Conservation (phyloP, 2,888 invertebrate species). For the Portevinia maculata region DNA sequence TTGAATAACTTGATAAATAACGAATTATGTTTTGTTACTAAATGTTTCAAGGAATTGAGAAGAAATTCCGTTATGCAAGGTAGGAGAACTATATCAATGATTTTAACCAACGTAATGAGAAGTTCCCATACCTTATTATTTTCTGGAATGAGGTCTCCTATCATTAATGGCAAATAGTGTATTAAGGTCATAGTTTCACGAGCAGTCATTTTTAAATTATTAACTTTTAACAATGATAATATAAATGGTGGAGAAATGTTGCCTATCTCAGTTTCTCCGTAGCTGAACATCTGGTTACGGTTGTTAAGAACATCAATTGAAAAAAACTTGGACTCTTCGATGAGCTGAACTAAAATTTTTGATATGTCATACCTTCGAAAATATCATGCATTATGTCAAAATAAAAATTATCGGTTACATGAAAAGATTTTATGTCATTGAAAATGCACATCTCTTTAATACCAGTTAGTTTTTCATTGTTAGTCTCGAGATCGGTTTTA, state of each 20-base stretch:
- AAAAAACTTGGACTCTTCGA: constrained; percentile 19
- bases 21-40: constrained; percentile 42
- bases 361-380: constrained; percentile 31
- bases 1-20: constrained; percentile 42
- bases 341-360: constrained; percentile 15
- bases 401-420: constrained; percentile 46
- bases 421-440: constrained; percentile 35
- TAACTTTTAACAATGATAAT: too few species aligned
- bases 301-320: constrained; percentile 48
- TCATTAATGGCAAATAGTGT: constrained; percentile 52
- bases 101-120: constrained; percentile 50
- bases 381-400: constrained; percentile 56
- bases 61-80: constrained; percentile 22
- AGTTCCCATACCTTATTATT: too few species aligned
- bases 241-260: too few species aligned
- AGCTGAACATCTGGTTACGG: constrained; percentile 59
- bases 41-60: constrained; percentile 34
- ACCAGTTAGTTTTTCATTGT: constrained; percentile 23
- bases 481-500: constrained; percentile 6
- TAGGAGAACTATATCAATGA: constrained; percentile 43
- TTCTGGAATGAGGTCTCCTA: too few species aligned
- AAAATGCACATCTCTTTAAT: constrained; percentile 38
- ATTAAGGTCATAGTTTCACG: constrained; percentile 53
- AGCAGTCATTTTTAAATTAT: too few species aligned
- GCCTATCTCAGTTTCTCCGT: too few species aligned